Conservation (phyloP, 2,113 vertebrate species). For the Pyrgilauda ruficollis region DNA sequence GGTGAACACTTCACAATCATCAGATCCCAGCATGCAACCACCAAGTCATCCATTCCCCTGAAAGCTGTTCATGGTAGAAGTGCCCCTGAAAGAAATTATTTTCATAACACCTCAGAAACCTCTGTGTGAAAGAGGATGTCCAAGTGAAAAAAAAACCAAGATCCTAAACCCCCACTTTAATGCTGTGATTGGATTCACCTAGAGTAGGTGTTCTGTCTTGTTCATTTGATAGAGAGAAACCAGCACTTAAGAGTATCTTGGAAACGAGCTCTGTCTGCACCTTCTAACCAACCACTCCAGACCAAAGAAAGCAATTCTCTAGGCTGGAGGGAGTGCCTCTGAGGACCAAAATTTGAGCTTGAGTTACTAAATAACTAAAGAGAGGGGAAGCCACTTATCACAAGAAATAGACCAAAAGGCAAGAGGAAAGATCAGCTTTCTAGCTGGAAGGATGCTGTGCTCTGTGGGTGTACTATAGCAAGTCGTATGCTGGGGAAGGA, state of each 20-base stretch:
- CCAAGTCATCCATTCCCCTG: not conserved
- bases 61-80: not conserved
- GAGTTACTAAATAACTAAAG: conserved; percentile 28
- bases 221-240: not conserved
- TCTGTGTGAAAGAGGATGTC: not conserved
- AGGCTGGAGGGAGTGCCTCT: not conserved
- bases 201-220: not conserved
- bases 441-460: not conserved
- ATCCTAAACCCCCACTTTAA: not conserved
- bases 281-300: not conserved
- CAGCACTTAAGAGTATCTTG: not conserved
- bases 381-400: conserved; percentile 22
- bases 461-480: not conserved
- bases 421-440: conserved; percentile 8
- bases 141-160: not conserved
- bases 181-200: not conserved
- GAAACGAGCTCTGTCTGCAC: not conserved
- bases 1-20: not conserved
- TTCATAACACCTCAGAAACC: not conserved
- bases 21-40: not conserved
- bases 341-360: not conserved
- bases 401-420: not conserved
- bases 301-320: not conserved
- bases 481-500: not conserved
- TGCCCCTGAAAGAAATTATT: not conserved